Conservation (phyloP, 2,113 vertebrate species). For the Tiliqua scincoides region DNA sequence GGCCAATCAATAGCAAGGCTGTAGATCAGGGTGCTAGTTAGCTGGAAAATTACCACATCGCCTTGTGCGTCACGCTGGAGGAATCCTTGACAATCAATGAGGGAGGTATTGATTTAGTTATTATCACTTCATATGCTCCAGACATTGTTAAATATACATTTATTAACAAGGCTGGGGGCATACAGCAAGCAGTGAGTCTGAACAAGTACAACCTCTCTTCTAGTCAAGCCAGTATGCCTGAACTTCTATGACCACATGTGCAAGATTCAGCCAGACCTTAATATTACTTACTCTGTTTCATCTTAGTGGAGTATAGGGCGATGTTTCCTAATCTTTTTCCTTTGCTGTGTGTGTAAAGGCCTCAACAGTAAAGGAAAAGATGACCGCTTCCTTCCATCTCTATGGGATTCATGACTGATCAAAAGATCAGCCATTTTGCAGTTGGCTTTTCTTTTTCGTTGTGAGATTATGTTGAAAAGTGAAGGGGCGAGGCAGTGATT, state of each 20-base stretch:
- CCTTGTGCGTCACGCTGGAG: slow-evolving; percentile 74
- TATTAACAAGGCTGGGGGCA: slow-evolving; percentile 74
- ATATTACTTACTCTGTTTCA: neutral
- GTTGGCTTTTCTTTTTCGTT: neutral
- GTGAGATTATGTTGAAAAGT: neutral
- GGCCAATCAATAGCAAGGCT: slow-evolving; percentile 76
- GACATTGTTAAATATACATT: slow-evolving; percentile 81
- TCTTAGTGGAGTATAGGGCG: neutral
- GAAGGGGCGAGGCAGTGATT: neutral
- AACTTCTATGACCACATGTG: slow-evolving; percentile 4
- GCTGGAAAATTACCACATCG: slow-evolving; percentile 75
- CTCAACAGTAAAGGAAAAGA: neutral
- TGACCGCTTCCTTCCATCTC: neutral
- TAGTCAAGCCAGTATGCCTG: slow-evolving; percentile 20
- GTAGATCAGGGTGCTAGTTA: slow-evolving; percentile 78
- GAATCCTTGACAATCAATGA: slow-evolving; percentile 80
- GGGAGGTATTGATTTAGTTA: slow-evolving; percentile 79
- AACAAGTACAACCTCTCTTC: slow-evolving; percentile 30
- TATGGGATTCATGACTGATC: neutral
- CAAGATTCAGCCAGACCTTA: neutral
- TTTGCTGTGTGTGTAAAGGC: neutral
- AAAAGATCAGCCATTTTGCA: too few relatives aligned
- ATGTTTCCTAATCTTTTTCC: neutral
- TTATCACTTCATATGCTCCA: slow-evolving; percentile 79
- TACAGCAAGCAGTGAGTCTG: slow-evolving; percentile 59